These are phyloP conservation scores for Percina caprodes DNA, from an alignment of 2,113 vertebrate species.

Conservation along the genomic window DNA sequence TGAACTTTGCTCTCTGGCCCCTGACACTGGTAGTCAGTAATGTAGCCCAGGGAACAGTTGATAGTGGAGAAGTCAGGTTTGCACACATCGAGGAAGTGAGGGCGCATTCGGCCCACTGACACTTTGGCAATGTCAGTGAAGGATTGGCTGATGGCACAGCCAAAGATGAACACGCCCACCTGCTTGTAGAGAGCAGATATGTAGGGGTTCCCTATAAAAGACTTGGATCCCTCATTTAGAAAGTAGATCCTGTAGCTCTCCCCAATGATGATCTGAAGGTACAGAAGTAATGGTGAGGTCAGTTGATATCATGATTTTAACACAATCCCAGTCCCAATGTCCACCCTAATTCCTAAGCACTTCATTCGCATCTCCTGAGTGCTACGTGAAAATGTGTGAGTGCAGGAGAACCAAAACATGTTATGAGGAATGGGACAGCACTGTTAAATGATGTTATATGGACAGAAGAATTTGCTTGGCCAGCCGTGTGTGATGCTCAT, in stretches of 20 bases:
- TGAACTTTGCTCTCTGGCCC: constrained; percentile 85
- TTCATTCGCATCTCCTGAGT: constrained; percentile 10
- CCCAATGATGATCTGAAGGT: constrained; percentile 84
- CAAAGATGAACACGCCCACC: constrained; percentile 89
- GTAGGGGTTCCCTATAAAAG: constrained; percentile 92
- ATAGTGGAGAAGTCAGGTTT: constrained; percentile 83
- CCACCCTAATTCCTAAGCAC: constrained; percentile 1
- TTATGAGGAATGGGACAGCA: constrained; percentile 9
- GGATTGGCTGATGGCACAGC: constrained; percentile 89
- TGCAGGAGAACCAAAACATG: background rate
- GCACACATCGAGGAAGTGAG: constrained; percentile 93
- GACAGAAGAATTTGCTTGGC: background rate
- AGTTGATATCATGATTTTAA: background rate
- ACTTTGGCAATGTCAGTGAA: constrained; percentile 96
- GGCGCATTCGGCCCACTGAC: constrained; percentile 91
- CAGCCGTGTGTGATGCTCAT: background rate
- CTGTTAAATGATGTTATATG: background rate
- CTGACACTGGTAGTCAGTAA: constrained; percentile 88
- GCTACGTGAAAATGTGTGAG: constrained; percentile 24
- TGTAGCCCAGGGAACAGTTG: constrained; percentile 91
- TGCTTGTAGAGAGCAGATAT: constrained; percentile 91
- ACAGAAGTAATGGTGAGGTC: background rate
- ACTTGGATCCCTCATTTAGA: constrained; percentile 81
- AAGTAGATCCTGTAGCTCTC: constrained; percentile 93
- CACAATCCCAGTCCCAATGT: background rate